Base-by-base conservation (phyloP, 2,888 invertebrate species). In the Pharmacophagus antenor region DNA sequence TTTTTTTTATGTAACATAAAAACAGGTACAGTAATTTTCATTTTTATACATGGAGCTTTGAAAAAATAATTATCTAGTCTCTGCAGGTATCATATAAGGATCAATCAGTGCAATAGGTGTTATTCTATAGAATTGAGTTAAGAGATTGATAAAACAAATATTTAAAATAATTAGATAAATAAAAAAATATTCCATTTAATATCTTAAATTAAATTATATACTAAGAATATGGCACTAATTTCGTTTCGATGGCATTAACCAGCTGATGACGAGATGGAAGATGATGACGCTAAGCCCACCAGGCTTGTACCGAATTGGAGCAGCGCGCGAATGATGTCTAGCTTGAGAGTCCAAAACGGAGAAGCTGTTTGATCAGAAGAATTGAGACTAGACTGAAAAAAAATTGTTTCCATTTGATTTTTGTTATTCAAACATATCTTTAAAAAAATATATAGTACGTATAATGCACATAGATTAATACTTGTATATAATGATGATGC, bases 271-370 rank as follows among this genome's bases (percentile, higher is more conserved):
- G 67, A 61, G 0, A 76, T 66, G 5, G 74, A 73, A 4, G 77
- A 66, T 0, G 85, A 72, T 0, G 87, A 88, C 0, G 85, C 83
- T 21, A 81, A 54, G 0, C 83, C 85, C 0, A 85, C n/a, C 25
- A 88, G 41, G 62, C 76, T 82, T 47, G 84, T 78, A 0, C 74
- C 79, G 64, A 88, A 86, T 65, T 84, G 84, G 1, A 89, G 66
- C 7, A 85, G 0, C 0, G 89, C 84, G 21, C 84, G 74, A 8
- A 88, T 58, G 54, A 89, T 69, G 67, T 83, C 84, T 76, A 84
- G 71, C 72, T 87, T 87, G 18, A 90, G 66, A 3, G 78, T 79
- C 82, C 78, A 80, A 2, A 85, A 61, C 0, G 84, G 85, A 2
- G 81, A 82, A 22, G 22, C 20, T n/a, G 15, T 15, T 22, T 41